These are phyloP conservation scores for human DNA, from an alignment of 2,113 vertebrate genomes.

Conservation along the genomic window DNA sequence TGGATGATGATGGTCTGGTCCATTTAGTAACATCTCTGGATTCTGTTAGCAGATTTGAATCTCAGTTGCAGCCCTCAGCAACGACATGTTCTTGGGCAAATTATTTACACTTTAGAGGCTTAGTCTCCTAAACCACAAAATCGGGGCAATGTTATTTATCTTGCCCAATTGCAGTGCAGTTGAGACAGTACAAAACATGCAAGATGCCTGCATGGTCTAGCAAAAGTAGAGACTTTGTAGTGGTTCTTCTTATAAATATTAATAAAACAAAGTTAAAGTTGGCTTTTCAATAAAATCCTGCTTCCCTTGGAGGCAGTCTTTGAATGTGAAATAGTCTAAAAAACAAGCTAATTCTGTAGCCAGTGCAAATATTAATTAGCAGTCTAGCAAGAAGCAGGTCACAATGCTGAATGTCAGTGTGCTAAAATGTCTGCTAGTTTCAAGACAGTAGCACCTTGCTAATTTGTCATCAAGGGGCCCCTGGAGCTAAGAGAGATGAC, in stretches of 20 bases:
- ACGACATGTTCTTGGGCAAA: neutral
- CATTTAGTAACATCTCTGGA: neutral
- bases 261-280: conserved; percentile 1
- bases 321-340: neutral
- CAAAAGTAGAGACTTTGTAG: neutral
- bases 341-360: conserved; percentile 28
- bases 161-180: accelerated
- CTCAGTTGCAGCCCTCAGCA: neutral
- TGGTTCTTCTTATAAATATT: neutral
- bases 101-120: neutral
- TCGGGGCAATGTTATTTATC: neutral
- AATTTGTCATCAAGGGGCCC: conserved; percentile 56
- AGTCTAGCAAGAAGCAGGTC: conserved; percentile 60
- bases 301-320: neutral
- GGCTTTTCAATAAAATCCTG: neutral
- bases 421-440: conserved; percentile 19
- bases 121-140: neutral
- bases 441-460: conserved; percentile 60
- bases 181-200: neutral
- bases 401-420: conserved; percentile 30
- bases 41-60: neutral
- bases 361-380: conserved; percentile 63
- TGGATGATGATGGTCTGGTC: no score
- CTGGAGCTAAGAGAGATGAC: conserved; percentile 54
- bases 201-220: neutral